Evolutionary conservation across 2,113 vertebrate genomes (phyloP).

Genomic region (Antidorcas marsupialis): DNA sequence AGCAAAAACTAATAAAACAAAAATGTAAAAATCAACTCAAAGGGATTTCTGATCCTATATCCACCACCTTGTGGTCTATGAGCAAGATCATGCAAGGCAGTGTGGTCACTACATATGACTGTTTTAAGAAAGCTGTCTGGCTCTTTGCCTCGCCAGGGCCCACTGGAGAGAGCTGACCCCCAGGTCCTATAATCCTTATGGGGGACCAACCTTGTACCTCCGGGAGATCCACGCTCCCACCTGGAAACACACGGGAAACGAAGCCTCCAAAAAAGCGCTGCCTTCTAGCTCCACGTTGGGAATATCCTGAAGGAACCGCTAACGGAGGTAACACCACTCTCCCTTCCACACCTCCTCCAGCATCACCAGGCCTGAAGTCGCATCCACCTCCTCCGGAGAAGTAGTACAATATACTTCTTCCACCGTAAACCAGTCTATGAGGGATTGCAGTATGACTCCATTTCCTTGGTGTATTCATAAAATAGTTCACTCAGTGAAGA

Average conservation of each 20-base stretch:
- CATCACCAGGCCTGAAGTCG: slow-evolving; percentile 51
- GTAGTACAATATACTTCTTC: slow-evolving; percentile 31
- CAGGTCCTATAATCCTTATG: slow-evolving; percentile 50
- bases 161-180: slow-evolving; percentile 16
- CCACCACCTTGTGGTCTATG: not conserved
- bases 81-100: not conserved
- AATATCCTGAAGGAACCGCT: slow-evolving; percentile 69
- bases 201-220: slow-evolving; percentile 66
- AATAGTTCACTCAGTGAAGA: too few relatives aligned
- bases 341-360: slow-evolving; percentile 51
- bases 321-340: slow-evolving; percentile 42
- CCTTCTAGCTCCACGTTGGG: slow-evolving; percentile 62
- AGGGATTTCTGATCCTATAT: not conserved
- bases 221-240: slow-evolving; percentile 60
- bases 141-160: not conserved
- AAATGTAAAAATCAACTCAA: not conserved
- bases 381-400: slow-evolving; percentile 63
- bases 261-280: slow-evolving; percentile 67
- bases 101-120: not conserved
- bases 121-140: not conserved
- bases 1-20: not conserved
- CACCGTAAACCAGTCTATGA: slow-evolving; percentile 20
- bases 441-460: too few relatives aligned
- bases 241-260: slow-evolving; percentile 51
- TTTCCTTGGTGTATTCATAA: too few relatives aligned